A percentile compares a stretch with the other conserved stretches of the same genome.
phyloP scores from a whole-genome alignment of 2,113 vertebrate genomes.

The Pontoporia blainvillei region DNA sequence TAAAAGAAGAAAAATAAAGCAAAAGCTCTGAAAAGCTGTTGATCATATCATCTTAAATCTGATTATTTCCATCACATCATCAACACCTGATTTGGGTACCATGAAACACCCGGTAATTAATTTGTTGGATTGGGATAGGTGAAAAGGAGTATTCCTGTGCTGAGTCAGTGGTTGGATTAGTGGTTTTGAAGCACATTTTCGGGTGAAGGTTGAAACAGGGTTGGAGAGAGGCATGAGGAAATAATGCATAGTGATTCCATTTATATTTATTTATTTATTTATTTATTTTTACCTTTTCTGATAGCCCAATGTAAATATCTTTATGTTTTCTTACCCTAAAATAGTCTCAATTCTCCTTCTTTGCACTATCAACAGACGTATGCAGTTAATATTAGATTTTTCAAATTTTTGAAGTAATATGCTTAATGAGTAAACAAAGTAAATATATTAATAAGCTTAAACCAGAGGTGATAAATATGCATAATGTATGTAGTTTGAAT shows the following conservation, averaged over 20 bases:
- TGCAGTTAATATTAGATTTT: background rate
- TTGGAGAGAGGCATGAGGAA: background rate
- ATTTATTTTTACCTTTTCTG: conserved; percentile 3
- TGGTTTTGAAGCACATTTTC: background rate
- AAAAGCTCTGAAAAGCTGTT: conserved; percentile 72
- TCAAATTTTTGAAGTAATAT: background rate
- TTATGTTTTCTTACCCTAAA: background rate
- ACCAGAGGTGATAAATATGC: background rate
- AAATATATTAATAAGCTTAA: background rate
- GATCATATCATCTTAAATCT: conserved; percentile 75
- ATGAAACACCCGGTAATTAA: conserved; percentile 73
- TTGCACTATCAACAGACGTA: background rate
- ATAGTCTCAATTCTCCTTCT: background rate
- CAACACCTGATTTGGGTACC: conserved; percentile 77
- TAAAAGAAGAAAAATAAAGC: conserved; percentile 69
- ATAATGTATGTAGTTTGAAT: background rate
- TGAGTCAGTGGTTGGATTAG: conserved; percentile 71
- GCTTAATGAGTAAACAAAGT: background rate
- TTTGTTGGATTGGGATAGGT: conserved; percentile 69
- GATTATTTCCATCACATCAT: conserved; percentile 77
- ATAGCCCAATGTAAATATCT: background rate
- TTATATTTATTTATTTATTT: background rate
- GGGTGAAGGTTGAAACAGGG: rapidly evolving
- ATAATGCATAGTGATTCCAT: background rate
- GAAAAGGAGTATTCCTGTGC: conserved; percentile 65